Evolutionary conservation across 2,797 vertebrate species (phyloP).

Genomic region (Atherinosoma microstoma): DNA sequence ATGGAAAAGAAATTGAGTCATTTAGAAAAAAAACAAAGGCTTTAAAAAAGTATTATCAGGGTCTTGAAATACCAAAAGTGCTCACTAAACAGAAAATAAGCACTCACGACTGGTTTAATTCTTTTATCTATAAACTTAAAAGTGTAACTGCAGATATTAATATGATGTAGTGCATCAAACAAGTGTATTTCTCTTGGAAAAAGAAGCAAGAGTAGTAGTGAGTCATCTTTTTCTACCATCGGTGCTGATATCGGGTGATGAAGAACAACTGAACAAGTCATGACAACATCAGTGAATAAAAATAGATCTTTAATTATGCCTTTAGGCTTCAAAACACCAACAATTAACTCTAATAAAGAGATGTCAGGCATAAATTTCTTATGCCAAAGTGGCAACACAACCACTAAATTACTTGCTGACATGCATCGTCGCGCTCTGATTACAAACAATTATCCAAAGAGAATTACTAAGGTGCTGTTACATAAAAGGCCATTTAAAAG

Average conservation of each 20-base stretch:
- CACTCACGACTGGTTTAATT: background rate
- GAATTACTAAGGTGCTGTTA: conserved; percentile 31
- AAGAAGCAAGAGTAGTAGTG: background rate
- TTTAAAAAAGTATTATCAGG: background rate
- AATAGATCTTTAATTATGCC: background rate
- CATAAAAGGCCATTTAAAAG: conserved; percentile 40
- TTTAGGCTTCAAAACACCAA: conserved; percentile 8
- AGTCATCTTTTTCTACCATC: background rate
- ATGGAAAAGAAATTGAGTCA: background rate
- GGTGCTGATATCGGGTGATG: background rate
- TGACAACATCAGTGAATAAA: background rate
- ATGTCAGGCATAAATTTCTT: background rate
- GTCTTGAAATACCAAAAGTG: background rate
- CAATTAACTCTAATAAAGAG: conserved; percentile 12
- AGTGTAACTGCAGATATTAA: background rate
- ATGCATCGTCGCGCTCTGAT: conserved; percentile 42
- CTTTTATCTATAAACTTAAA: background rate
- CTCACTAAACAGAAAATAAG: background rate
- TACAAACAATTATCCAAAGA: conserved; percentile 56
- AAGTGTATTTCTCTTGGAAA: background rate
- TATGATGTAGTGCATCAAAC: background rate
- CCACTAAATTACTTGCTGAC: conserved; percentile 34
- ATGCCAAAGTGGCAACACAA: conserved; percentile 20
- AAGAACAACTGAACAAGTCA: background rate
- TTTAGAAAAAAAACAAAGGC: conserved; percentile 9